Evolutionary conservation across 2,888 invertebrate genomes (phyloP).

Genomic region (Nomada fabriciana): DNA sequence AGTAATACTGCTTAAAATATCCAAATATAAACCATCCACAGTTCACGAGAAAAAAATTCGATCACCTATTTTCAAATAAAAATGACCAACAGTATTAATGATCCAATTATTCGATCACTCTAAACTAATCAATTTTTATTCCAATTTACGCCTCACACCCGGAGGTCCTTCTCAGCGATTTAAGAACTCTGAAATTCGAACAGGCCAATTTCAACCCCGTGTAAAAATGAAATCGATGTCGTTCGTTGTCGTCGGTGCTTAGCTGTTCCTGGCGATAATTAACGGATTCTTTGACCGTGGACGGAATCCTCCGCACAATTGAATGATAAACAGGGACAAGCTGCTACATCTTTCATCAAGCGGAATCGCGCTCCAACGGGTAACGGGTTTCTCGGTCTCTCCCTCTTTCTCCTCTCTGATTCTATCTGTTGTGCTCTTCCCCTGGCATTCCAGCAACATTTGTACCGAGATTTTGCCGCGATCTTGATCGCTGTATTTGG

Average conservation of each 20-base stretch:
- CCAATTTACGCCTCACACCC: too few species aligned
- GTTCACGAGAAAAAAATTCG: background rate
- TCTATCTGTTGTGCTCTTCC: conserved; percentile 25
- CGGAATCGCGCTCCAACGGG: conserved; percentile 64
- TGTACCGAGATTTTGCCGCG: conserved; percentile 62
- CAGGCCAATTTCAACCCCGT: conserved; percentile 2
- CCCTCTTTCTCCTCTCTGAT: conserved; percentile 32
- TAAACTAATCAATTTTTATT: too few species aligned
- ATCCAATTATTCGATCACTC: too few species aligned
- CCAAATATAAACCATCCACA: background rate
- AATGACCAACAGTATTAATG: too few species aligned
- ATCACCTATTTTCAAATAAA: too few species aligned
- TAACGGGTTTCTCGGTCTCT: conserved; percentile 64
- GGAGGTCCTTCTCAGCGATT: background rate
- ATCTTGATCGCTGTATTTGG: conserved; percentile 74
- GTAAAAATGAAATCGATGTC: conserved; percentile 23
- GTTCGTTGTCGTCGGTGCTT: background rate
- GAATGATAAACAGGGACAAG: conserved; percentile 48
- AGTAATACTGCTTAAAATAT: background rate
- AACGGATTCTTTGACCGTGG: conserved; percentile 18
- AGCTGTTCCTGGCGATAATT: conserved; percentile 21
- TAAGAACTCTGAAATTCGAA: background rate
- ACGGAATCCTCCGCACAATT: conserved; percentile 28
- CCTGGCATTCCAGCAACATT: conserved; percentile 76
- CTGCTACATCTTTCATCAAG: conserved; percentile 56